Evolutionary conservation across 2,797 vertebrate species (phyloP), one percentile per base, ranked within the genome.

Genomic region (Rallus crepitans): DNA sequence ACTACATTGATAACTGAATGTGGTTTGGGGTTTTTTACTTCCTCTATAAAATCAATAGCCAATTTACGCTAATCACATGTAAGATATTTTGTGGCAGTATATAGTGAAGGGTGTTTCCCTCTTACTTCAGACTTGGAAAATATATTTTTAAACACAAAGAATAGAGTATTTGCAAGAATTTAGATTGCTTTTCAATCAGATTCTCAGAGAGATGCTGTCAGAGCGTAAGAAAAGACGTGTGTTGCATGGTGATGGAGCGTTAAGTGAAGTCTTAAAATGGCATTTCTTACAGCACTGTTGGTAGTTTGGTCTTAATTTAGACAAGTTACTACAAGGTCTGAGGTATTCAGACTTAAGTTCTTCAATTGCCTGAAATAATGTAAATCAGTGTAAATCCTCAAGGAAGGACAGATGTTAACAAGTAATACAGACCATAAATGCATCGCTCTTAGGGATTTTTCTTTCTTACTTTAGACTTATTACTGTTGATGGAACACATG

Each of bases 261-360:
- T 92, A 75, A 4, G 17, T 83, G 82, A 75, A 78, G 83, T 70
- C 65, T 81, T 88, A 71, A 83, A 82, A 50, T 12, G 31, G 21
- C 90, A 94, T 93, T 92, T 93, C 92, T 93, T 91, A 88, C 55
- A 79, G 65, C n/a, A 30, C 28, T 82, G 12, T 71, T 88, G 82
- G 33, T 85, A 87, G 61, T 12, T n/a, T 47, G 45, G 13, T 64
- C 31, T 87, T 86, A 87, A 85, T 80, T 80, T 77, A 94, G 65
- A 80, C 4, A 8, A 72, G 65, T 95, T 87, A 56, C 56, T 83
- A 25, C 61, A 91, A 28, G 53, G 50, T 60, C 63, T 60, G 35
- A 80, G 87, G 61, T 69, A 31, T 72, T 84, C 39, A 56, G 59
- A 33, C 70, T n/a, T 82, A 27, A 15, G 76, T 45, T 17, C 56